These are phyloP conservation scores for Zaprionus bogoriensis DNA, from an alignment of 2,888 invertebrate species.

Conservation along the genomic window DNA sequence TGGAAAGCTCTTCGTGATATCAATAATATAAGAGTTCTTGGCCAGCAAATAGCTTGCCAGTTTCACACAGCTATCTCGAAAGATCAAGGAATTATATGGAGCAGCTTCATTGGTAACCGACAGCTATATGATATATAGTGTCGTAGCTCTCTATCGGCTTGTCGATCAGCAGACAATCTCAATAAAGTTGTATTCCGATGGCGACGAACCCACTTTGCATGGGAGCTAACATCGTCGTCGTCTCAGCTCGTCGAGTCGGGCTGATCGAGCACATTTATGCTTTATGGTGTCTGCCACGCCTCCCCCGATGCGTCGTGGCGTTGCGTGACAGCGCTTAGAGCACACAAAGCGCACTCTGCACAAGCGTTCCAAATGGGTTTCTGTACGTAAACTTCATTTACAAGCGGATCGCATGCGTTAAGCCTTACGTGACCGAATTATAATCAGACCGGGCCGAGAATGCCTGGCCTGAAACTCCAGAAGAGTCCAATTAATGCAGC, in stretches of 20 bases:
- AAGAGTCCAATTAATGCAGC: background rate
- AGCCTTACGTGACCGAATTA: conserved; percentile 1
- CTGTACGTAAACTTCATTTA: background rate
- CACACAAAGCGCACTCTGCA: background rate
- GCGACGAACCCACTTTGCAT: background rate
- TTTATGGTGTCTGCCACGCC: background rate
- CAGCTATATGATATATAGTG: no score
- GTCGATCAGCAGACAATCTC: background rate
- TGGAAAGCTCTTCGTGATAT: no score
- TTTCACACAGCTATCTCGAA: background rate
- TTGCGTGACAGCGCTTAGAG: background rate
- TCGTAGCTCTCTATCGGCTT: no score
- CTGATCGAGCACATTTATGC: background rate
- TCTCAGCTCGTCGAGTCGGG: conserved; percentile 5
- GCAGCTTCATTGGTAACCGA: no score
- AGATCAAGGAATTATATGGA: background rate
- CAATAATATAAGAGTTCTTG: no score
- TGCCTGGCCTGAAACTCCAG: background rate
- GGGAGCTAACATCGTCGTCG: background rate
- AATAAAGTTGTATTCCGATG: background rate
- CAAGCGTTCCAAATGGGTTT: background rate
- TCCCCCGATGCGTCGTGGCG: background rate
- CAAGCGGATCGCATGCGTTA: conserved; percentile 1
- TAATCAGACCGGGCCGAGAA: background rate
- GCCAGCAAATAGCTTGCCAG: background rate